Percentiles rank a stretch among this genome's conserved stretches.
phyloP scores from a whole-genome alignment of 2,888 invertebrate species.

The Harmothoe impar region DNA sequence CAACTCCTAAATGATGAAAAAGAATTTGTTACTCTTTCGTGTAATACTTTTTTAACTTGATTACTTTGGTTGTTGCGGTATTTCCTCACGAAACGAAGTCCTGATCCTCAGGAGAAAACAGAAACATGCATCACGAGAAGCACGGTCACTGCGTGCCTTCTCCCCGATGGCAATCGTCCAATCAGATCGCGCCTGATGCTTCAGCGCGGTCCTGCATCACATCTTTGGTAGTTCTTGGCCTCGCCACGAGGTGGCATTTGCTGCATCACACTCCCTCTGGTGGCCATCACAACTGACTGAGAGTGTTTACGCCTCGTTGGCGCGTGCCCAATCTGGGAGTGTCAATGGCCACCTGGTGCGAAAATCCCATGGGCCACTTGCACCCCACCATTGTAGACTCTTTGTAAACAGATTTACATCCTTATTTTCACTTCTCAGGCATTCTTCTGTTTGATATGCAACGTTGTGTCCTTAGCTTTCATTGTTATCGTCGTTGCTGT shows the following conservation, averaged over 20 bases:
- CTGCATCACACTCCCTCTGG: neutral
- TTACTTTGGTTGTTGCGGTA: neutral
- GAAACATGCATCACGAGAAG: neutral
- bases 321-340: neutral
- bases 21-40: neutral
- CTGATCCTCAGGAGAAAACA: neutral
- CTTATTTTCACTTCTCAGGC: neutral
- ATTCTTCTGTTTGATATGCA: neutral
- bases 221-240: conserved; percentile 6
- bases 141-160: neutral
- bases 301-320: neutral
- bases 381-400: neutral
- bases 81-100: conserved; percentile 11
- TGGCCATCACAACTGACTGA: conserved; percentile 18
- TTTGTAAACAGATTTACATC: neutral
- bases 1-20: neutral
- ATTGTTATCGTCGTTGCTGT: neutral
- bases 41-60: neutral
- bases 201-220: conserved; percentile 39
- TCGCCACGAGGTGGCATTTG: neutral
- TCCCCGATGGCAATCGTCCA: neutral
- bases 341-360: neutral
- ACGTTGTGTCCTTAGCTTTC: neutral
- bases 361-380: neutral
- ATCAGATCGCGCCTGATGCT: conserved; percentile 16